Conservation (phyloP, 2,113 vertebrate genomes). For the Gasterosteus aculeatus region DNA sequence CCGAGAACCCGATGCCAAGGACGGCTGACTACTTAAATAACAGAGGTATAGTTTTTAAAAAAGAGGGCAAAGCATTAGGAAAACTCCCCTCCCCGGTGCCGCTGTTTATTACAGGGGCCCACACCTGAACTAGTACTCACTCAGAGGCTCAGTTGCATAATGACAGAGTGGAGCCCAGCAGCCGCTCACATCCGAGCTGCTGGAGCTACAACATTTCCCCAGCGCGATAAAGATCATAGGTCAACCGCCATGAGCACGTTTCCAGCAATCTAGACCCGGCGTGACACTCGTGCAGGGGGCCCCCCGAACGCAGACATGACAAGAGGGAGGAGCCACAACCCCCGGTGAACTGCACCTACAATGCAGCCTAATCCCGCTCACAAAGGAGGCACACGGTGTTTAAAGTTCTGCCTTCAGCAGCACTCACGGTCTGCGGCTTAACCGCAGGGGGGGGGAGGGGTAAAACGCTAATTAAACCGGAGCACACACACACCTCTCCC, state of each 20-base stretch:
- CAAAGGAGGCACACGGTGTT: slow-evolving; percentile 54
- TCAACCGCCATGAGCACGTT: not conserved
- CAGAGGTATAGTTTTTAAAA: not conserved
- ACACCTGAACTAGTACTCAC: slow-evolving; percentile 33
- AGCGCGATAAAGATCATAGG: not conserved
- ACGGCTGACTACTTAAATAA: slow-evolving; percentile 30
- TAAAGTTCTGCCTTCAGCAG: slow-evolving; percentile 44
- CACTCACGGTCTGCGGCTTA: slow-evolving; percentile 69
- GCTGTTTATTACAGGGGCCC: slow-evolving; percentile 11
- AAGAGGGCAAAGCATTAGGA: not conserved
- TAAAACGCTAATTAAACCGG: slow-evolving; percentile 74
- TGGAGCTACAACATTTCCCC: slow-evolving; percentile 4
- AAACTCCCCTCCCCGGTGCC: not conserved
- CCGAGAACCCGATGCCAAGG: not conserved
- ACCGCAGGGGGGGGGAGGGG: slow-evolving; percentile 55
- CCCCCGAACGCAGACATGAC: slow-evolving; percentile 11
- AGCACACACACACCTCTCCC: slow-evolving; percentile 47
- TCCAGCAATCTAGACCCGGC: not conserved
- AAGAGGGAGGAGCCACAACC: slow-evolving; percentile 10
- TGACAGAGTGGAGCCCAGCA: slow-evolving; percentile 22
- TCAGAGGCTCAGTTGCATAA: slow-evolving; percentile 41
- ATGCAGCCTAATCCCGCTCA: slow-evolving; percentile 31
- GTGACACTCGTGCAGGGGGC: not conserved
- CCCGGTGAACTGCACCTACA: slow-evolving; percentile 27
- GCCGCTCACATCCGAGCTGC: slow-evolving; percentile 21